Conservation (phyloP, 2,888 invertebrate species). For the Zhuqinia jingwanae region DNA sequence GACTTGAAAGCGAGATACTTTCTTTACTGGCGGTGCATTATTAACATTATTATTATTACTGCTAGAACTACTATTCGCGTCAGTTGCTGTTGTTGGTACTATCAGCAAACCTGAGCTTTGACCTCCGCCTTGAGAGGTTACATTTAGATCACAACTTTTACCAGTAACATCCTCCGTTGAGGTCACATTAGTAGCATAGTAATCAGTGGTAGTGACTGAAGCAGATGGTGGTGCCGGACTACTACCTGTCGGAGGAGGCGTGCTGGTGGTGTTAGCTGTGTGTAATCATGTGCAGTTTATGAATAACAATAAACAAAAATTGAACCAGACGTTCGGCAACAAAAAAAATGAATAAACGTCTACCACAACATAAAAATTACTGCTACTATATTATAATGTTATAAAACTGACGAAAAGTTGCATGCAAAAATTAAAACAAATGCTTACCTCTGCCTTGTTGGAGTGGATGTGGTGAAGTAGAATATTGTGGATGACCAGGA, state of each 20-base stretch:
- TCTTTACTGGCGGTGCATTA: slow-evolving; percentile 79
- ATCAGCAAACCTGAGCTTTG: slow-evolving; percentile 57
- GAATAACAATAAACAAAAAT: slow-evolving; percentile 45
- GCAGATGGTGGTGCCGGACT: slow-evolving; percentile 47
- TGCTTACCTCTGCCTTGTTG: slow-evolving; percentile 16
- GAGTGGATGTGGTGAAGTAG: not conserved
- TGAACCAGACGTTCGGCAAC: slow-evolving; percentile 37
- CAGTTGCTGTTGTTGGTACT: slow-evolving; percentile 63
- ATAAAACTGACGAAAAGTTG: not conserved
- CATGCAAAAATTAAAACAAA: slow-evolving; percentile 8
- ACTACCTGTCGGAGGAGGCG: slow-evolving; percentile 42
- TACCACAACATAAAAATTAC: slow-evolving; percentile 1
- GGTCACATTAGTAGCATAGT: slow-evolving; percentile 17
- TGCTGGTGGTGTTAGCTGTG: slow-evolving; percentile 51
- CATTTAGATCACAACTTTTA: slow-evolving; percentile 9
- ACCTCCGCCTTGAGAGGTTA: slow-evolving; percentile 14
- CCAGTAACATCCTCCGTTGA: slow-evolving; percentile 20
- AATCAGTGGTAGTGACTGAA: slow-evolving; percentile 27
- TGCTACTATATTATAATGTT: not conserved
- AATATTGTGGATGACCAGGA: slow-evolving; percentile 27
- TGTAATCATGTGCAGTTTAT: slow-evolving; percentile 39
- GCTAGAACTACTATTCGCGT: slow-evolving; percentile 52
- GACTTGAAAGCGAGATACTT: slow-evolving; percentile 83
- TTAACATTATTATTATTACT: slow-evolving; percentile 49
- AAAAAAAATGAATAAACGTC: slow-evolving; percentile 25